These are phyloP conservation scores for Axinella damicornis DNA, from an alignment of 37 sponge, comb jelly and placozoan species.

Conservation along the genomic window DNA sequence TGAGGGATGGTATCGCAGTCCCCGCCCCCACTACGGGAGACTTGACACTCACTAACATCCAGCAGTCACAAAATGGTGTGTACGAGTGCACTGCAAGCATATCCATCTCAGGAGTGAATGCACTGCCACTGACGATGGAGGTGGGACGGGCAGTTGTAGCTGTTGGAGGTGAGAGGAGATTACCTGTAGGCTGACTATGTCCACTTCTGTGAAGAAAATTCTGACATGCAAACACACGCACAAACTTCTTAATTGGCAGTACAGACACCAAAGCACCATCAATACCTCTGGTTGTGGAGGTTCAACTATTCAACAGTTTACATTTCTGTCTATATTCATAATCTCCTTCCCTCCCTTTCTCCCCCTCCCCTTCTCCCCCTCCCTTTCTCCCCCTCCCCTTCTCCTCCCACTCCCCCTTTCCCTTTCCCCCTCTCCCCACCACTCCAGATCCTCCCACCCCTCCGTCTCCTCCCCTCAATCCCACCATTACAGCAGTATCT, in stretches of 20 bases:
- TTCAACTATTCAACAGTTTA: too few species aligned
- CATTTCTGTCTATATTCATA: too few species aligned
- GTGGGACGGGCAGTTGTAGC: slow-evolving; percentile 1
- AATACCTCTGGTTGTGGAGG: too few species aligned
- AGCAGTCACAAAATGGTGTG: slow-evolving; percentile 3
- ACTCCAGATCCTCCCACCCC: slow-evolving; percentile 27
- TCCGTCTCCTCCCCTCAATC: slow-evolving; percentile 22
- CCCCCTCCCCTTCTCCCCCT: too few species aligned
- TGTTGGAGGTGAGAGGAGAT: slow-evolving; percentile 17
- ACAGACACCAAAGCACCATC: too few species aligned
- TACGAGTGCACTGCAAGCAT: slow-evolving; percentile 11
- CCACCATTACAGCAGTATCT: not conserved
- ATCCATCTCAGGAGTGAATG: not conserved
- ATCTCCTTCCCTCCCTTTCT: too few species aligned
- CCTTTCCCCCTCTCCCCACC: not conserved
- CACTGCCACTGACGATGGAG: not conserved
- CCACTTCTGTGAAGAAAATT: too few species aligned
- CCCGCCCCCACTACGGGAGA: not conserved
- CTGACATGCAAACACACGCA: not conserved
- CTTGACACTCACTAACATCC: not conserved
- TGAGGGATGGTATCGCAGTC: not conserved
- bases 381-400: too few species aligned
- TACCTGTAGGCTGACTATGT: too few species aligned
- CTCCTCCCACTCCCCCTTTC: not conserved
- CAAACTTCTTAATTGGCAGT: too few species aligned